A percentile compares a stretch with the other conserved stretches of the same genome.
Conservation (phyloP, 2,113 vertebrate species). For the Macaca fascicularis region DNA sequence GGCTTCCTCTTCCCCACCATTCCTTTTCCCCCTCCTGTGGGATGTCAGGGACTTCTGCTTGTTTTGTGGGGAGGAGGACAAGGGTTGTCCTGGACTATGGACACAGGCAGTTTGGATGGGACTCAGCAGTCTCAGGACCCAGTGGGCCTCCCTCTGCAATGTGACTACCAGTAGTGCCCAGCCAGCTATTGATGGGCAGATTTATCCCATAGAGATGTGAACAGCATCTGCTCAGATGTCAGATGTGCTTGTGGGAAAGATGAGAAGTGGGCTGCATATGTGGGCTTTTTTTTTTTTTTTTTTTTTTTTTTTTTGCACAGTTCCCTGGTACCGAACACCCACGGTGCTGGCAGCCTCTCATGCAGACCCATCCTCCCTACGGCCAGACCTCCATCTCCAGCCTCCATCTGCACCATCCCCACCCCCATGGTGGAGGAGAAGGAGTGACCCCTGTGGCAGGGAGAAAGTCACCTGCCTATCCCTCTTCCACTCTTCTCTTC, state of each 20-base stretch:
- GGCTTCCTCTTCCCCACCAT: background rate
- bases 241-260: background rate
- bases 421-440: fast-evolving
- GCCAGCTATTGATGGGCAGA: background rate
- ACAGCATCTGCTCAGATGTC: background rate
- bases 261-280: background rate
- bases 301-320: background rate
- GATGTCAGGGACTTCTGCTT: background rate
- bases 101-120: background rate
- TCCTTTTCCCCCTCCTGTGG: background rate
- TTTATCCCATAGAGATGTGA: background rate
- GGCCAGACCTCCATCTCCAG: background rate
- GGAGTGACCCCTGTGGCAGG: background rate
- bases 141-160: too few relatives aligned
- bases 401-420: background rate
- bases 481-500: background rate
- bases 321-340: background rate
- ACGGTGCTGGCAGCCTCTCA: background rate
- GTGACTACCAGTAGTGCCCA: background rate
- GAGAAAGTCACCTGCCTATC: background rate
- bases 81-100: background rate
- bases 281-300: background rate
- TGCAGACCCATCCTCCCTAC: fast-evolving
- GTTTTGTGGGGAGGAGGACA: background rate
- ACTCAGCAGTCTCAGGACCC: background rate